Base-by-base conservation (phyloP, 2,888 invertebrate genomes). In the Pyrocoelia pectoralis region DNA sequence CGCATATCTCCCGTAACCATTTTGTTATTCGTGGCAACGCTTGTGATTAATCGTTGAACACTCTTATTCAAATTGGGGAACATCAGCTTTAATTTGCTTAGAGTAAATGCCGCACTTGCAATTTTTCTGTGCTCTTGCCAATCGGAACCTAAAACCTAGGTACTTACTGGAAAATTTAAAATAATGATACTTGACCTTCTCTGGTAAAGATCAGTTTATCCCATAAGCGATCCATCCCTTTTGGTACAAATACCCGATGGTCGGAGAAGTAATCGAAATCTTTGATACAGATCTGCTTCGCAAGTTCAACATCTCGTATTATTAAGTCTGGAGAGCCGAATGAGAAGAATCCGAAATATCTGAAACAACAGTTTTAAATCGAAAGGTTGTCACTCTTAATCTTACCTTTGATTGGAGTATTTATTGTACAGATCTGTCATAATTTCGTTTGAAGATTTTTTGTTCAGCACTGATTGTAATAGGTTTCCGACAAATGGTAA, bases 41-140 rank as follows among this genome's bases (percentile, higher is more conserved):
- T 66, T 5, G 70, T 53, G 0, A 65, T 55, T 19, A 76, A 72
- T 28, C 73, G 65, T 13, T 70, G 53, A 1, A 69, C 72, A 28
- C 73, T 72, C 19, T 73, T 72, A 0, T 67, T 62, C 54, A 79
- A 75, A 15, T 78, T 55, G 3, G 55, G 59, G 52, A 77, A 79
- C 72, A 79, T 77, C 8, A 66, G 58, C 28, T 73, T 73, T 78
- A 81, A 78, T 74, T 81, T 81, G 61, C 77, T 77, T 19, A 76
- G 73, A 3, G 79, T 79, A 65, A 79, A 79, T 2, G 74, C 68
- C 6, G 79, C 79, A 66, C 82, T 83, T 1, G 83, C 61, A 0
- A 81, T 81, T 3, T 76, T 70, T 28, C 83, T 71, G 82, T 83
- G 83, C 3, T 80, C 76, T 2, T 70, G 64, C 78, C 79, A 79